phyloP scores from a whole-genome alignment of 2,888 invertebrate genomes.

The Gerosis bhagava region DNA sequence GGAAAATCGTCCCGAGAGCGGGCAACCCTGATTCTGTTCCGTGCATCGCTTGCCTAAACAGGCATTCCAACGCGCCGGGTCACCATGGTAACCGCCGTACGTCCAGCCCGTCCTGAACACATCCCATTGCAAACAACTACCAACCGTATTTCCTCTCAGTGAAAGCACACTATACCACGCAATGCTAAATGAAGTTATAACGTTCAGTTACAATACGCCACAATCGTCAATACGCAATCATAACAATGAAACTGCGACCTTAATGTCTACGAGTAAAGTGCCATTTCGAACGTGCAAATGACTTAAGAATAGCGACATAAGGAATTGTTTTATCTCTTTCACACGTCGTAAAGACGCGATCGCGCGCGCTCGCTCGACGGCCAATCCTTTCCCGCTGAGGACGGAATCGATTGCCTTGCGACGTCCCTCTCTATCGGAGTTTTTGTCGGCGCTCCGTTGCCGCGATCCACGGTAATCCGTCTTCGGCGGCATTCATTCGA shows the following conservation, averaged over 20 bases:
- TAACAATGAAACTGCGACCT: constrained; percentile 78
- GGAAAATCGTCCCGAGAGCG: constrained; percentile 61
- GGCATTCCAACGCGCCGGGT: constrained; percentile 75
- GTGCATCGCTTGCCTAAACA: constrained; percentile 40
- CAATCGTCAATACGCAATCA: constrained; percentile 70
- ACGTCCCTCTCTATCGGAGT: constrained; percentile 74
- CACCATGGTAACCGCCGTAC: constrained; percentile 80
- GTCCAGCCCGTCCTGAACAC: constrained; percentile 51
- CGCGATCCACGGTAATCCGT: constrained; percentile 73
- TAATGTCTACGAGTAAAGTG: constrained; percentile 70
- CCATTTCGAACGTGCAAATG: constrained; percentile 68
- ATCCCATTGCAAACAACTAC: constrained; percentile 55
- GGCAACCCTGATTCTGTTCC: constrained; percentile 57
- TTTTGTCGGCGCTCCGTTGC: constrained; percentile 61
- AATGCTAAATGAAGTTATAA: constrained; percentile 74
- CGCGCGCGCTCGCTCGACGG: constrained; percentile 61
- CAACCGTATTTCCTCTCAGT: constrained; percentile 58
- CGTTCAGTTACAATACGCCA: constrained; percentile 69
- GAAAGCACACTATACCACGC: constrained; percentile 59
- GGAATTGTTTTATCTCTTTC: constrained; percentile 80
- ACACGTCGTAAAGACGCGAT: constrained; percentile 73
- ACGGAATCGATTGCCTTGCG: constrained; percentile 70
- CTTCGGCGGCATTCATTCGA: constrained; percentile 69
- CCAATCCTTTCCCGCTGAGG: constrained; percentile 67
- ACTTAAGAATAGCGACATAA: constrained; percentile 80